Evolutionary conservation across 2,113 vertebrate genomes (phyloP), one percentile per base, ranked within the genome.

Genomic region (Misgurnus mizolepis): DNA sequence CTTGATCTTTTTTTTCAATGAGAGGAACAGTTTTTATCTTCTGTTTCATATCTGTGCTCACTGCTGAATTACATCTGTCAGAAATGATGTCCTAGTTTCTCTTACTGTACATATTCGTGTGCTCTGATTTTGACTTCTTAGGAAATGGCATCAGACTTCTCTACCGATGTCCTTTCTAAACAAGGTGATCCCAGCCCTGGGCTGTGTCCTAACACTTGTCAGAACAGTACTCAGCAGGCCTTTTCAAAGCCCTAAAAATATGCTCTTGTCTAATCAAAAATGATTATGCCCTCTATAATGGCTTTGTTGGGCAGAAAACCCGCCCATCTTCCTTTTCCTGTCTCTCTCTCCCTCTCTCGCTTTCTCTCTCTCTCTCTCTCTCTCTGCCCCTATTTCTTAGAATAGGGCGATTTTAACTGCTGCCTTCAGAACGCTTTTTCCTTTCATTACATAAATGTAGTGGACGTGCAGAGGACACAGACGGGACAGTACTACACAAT

Each of bases 101-200:
- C 9, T 9, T 6, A 1, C 8, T 56, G 40, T 39, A 2, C n/a
- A 34, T 56, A 8, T 17, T 5, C n/a, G 17, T 55, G 39, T 1
- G 18, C 7, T 75, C 34, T 62, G 47, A 75, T 6, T 34, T 56
- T 17, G n/a, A 15, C 47, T 0, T 8, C 11, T 53, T 11, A 12
- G 49, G 49, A 58, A 58, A 58, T 22, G 34, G 43, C 72, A 15
- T 74, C 56, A 45, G 14, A 34, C 47, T 47, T 75, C 14, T 75
- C 14, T 39, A 17, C 58, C 4, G 10, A 43, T 78, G 82, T 88
- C 64, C 62, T 84, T 76, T 22, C 80, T 17, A 81, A 76, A 75
- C 80, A 89, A 90, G 90, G 87, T 88, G 88, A 91, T 89, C 70
- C 22, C 81, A 88, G 86, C 87, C 86, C 86, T 85, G 68, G 82